Base-by-base conservation (phyloP, 2,113 vertebrate genomes). In the Peromyscus maniculatus region DNA sequence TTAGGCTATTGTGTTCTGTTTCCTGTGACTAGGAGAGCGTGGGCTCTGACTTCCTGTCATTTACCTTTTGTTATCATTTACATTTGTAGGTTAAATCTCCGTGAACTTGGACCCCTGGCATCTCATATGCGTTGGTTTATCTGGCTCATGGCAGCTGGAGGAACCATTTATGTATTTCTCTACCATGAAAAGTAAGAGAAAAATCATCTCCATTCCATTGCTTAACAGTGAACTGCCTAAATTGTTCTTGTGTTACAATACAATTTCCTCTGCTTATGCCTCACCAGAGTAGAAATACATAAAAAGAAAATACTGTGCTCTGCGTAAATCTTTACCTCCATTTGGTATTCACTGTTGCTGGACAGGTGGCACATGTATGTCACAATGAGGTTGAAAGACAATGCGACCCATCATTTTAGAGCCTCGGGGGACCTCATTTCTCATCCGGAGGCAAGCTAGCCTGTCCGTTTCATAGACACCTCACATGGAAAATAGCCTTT, bases 81-180 rank as follows among this genome's bases (percentile, higher is more conserved):
- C 95, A 17, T 93, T 46, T 98, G 43, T 98, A 99, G 99, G 99
- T 98, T 99, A 98, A 99, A 99, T 94, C 99, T 99, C n/a, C 99
- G 99, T 71, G 99, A 99, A 89, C 99, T 99, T 93, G 99, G 99
- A 49, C 99, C 99, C 52, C 97, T 99, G 19, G 99, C 99, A 0
- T 99, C 99, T 94, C 99, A 99, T 97, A 99, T 99, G 99, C 99
- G 99, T 96, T 99, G 99, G 99, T 99, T 99, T 96, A 99, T 99
- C 96, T 99, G 99, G 99, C 98, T 99, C 89, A 99, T 99, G 99
- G 99, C 99, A 94, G 99, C 99, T 88, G 99, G 99, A 93, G 99
- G 99, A 97, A 99, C 99, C 66, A 98, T 99, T 97, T 99, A 99
- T 80, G 99, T 99, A 97, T 99, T 99, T 98, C 99, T 99, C 96